Base-by-base conservation (phyloP, 2,888 invertebrate species). In the Tortrix viridana region DNA sequence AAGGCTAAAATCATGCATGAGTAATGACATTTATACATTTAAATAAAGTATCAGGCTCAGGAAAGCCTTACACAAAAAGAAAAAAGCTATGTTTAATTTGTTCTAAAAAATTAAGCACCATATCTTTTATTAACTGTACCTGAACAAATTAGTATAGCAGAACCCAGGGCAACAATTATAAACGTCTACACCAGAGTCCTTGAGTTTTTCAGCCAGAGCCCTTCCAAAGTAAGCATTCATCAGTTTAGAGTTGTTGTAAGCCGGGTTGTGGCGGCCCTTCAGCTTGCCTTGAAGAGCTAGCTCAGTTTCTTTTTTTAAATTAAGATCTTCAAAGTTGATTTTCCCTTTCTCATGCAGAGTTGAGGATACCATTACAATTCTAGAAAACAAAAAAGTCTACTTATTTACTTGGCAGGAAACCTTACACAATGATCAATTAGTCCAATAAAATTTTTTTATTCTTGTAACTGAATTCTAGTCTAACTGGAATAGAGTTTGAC, bases 81-180 rank as follows among this genome's bases (percentile, higher is more conserved):
- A 26, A 9, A 26, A 26, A 26, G 26, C 26, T 26, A 26, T 26
- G 9, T 9, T 26, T 2, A 2, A 22, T 22, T 22, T 22, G 7
- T 12, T 12, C 9, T 32, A 3, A 12, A 12, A 3, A 32, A 32
- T 12, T 32, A 32, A 12, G 12, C 9, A 3, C 9, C 12, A 32
- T 12, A 12, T 12, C n/a, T n/a, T n/a, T 12, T 20, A 16, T 37
- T 2, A 2, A 82, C 75, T 94, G 12, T 32, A 93, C 85, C 96
- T 93, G 77, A 96, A 96, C 52, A 97, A 85, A 67, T 95, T 95
- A 0, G 97, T 97, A 71, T 95, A 95, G 49, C 95, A 95, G 89
- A 96, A 96, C 6, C 97, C 97, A 1, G 97, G 97, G 74, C 96
- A 96, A 67, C 95, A 93, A 23, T 94, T 93, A 71, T 95, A 95